Conservation (phyloP, 2,113 vertebrate genomes). For the Mirza zaza region DNA sequence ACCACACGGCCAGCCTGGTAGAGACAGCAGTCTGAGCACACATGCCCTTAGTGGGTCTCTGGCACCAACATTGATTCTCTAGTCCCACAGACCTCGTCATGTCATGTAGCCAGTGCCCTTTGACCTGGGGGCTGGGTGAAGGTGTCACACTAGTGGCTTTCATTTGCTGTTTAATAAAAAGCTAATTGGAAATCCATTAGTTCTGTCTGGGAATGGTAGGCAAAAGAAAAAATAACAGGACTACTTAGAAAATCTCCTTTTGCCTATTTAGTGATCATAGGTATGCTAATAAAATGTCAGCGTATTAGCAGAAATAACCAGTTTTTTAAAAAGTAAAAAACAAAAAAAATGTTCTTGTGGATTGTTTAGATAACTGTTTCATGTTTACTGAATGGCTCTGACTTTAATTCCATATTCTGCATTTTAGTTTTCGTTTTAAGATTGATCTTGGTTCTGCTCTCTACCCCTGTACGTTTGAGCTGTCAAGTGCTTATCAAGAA, state of each 20-base stretch:
- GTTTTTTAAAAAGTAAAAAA: not conserved
- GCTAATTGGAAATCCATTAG: not conserved
- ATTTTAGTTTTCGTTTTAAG: not conserved
- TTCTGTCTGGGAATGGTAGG: not conserved
- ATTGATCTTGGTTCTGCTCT: not conserved
- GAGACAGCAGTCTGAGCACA: not conserved
- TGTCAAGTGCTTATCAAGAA: not conserved
- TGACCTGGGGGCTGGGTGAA: not conserved
- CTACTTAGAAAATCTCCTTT: not conserved
- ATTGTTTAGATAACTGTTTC: not conserved
- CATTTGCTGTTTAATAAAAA: not conserved
- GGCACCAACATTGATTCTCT: too few species aligned
- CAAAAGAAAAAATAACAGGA: not conserved
- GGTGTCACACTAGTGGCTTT: not conserved
- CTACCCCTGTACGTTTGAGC: not conserved
- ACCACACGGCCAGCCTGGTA: not conserved
- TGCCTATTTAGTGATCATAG: not conserved
- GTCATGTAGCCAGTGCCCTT: too few species aligned
- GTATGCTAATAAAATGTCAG: not conserved
- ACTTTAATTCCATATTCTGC: not conserved
- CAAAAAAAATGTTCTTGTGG: not conserved
- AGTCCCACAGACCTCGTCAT: not conserved
- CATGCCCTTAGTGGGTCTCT: not conserved
- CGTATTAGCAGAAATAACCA: not conserved
- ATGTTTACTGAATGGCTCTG: fast-evolving